Evolutionary conservation across 2,888 invertebrate genomes (phyloP).

Genomic region (Odiellus spinosus): DNA sequence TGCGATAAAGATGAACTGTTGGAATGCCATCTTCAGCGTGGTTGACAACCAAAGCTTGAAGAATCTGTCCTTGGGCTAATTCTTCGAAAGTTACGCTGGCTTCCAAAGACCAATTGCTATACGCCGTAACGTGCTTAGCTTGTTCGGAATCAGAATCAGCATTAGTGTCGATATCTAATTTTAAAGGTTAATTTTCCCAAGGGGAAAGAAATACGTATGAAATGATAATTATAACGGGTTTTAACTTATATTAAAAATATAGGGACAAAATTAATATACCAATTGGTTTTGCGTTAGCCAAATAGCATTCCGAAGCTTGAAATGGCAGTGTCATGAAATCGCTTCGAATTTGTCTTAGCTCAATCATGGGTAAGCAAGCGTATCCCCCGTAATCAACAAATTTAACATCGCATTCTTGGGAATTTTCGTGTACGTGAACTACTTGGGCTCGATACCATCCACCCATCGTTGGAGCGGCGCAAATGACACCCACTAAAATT

Average conservation of each 20-base stretch:
- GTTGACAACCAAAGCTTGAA: conserved; percentile 75
- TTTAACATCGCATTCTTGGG: conserved; percentile 57
- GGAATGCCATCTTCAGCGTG: conserved; percentile 63
- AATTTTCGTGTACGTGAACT: conserved; percentile 49
- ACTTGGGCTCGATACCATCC: conserved; percentile 85
- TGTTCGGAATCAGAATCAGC: too few relatives aligned
- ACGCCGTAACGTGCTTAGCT: too few relatives aligned
- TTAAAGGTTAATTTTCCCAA: background rate
- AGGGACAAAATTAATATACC: conserved; percentile 41
- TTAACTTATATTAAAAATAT: background rate
- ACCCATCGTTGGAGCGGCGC: conserved; percentile 64
- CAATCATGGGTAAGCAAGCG: conserved; percentile 52
- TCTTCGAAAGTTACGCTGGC: conserved; percentile 60
- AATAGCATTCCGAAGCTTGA: conserved; percentile 87
- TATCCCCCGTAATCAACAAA: conserved; percentile 94
- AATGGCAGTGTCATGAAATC: conserved; percentile 86
- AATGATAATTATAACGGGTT: background rate
- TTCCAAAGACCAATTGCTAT: conserved; percentile 48
- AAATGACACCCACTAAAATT: conserved; percentile 48
- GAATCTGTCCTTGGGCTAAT: conserved; percentile 60
- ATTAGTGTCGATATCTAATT: too few relatives aligned
- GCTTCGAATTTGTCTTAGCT: conserved; percentile 60
- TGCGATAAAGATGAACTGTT: conserved; percentile 61
- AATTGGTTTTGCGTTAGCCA: conserved; percentile 71
- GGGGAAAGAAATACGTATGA: background rate